Conservation (phyloP, 2,797 vertebrate genomes). For the Brotogeris chrysoptera region DNA sequence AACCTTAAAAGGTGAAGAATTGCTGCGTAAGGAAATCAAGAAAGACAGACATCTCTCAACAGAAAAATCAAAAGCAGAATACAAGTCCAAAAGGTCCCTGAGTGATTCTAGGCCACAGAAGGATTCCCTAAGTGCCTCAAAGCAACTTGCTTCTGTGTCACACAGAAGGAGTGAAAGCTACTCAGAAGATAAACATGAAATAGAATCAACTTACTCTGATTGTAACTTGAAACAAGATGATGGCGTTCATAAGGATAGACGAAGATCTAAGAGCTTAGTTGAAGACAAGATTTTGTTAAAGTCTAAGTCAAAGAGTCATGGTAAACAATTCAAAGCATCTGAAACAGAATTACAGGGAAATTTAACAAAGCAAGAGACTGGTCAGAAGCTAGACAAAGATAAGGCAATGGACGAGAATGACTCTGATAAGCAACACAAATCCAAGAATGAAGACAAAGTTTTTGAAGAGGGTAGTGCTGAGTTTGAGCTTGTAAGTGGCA, state of each 20-base stretch:
- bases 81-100: constrained; percentile 79
- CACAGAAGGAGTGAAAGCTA: constrained; percentile 78
- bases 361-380: constrained; percentile 38
- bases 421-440: constrained; percentile 81
- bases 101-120: constrained; percentile 83
- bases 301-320: constrained; percentile 80
- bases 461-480: constrained; percentile 56
- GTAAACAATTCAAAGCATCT: constrained; percentile 73
- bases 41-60: constrained; percentile 76
- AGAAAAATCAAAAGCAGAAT: constrained; percentile 80
- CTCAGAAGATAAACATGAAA: constrained; percentile 87
- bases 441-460: constrained; percentile 81
- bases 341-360: constrained; percentile 80
- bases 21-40: constrained; percentile 76
- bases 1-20: constrained; percentile 79
- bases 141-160: constrained; percentile 52
- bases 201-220: constrained; percentile 77
- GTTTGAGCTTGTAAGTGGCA: background rate
- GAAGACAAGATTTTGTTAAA: constrained; percentile 84
- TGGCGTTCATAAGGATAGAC: constrained; percentile 81
- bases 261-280: constrained; percentile 82
- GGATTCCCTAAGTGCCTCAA: constrained; percentile 77
- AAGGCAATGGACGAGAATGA: constrained; percentile 73
- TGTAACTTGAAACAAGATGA: constrained; percentile 83
- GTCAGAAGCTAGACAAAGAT: constrained; percentile 80